Conservation (phyloP, 1,140 invertebrate genomes). For the Apocrypta bakeri region DNA sequence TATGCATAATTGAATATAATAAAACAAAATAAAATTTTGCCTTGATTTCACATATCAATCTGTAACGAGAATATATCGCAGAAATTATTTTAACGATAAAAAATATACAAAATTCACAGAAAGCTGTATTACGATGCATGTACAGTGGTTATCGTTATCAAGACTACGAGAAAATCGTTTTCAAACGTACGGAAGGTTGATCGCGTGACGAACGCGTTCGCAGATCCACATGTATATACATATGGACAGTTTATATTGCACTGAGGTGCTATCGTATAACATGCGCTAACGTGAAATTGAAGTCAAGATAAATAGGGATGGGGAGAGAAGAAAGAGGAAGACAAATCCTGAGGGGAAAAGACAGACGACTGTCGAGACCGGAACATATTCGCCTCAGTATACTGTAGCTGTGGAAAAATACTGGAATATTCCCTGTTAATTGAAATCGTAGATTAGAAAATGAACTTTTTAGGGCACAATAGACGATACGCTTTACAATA, state of each 20-base stretch:
- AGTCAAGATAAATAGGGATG: conserved; percentile 26
- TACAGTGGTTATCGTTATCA: too few species aligned
- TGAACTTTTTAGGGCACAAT: too few species aligned
- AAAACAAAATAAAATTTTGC: too few species aligned
- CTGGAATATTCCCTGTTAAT: background rate
- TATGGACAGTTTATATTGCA: background rate
- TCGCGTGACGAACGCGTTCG: background rate
- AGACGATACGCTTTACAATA: too few species aligned
- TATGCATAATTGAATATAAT: too few species aligned
- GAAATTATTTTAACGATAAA: too few species aligned
- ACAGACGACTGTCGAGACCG: conserved; percentile 4
- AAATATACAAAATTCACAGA: too few species aligned
- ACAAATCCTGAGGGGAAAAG: background rate
- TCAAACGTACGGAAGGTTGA: background rate
- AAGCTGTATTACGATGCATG: too few species aligned
- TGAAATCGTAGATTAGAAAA: too few species aligned
- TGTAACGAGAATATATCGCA: too few species aligned
- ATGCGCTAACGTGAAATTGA: conserved; percentile 8
- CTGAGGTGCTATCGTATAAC: conserved; percentile 2
- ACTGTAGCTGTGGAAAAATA: background rate
- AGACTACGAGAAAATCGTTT: background rate
- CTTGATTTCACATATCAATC: too few species aligned
- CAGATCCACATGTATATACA: background rate
- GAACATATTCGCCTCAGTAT: background rate
- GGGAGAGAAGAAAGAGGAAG: background rate